A percentile compares a stretch with the other conserved stretches of the same genome.
Conservation (phyloP, 2,888 invertebrate genomes). For the Drosophila paracracens region DNA sequence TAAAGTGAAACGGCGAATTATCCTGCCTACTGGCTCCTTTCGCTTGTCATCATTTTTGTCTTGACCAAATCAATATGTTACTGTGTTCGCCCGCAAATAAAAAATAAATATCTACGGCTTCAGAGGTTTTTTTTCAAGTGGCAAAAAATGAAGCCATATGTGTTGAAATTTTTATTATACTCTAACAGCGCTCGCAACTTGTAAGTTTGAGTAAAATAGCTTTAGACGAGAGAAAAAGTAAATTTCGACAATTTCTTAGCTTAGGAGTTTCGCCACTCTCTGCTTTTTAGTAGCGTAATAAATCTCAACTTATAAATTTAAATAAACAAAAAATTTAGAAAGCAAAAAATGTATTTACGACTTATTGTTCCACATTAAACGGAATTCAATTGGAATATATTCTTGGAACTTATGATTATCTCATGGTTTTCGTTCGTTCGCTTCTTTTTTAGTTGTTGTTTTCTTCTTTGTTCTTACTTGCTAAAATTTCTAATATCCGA, state of each 20-base stretch:
- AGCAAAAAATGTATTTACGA: neutral
- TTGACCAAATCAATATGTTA: slow-evolving; percentile 41
- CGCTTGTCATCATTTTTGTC: neutral
- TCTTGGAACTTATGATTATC: neutral
- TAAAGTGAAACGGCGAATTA: slow-evolving; percentile 24
- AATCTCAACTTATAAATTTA: neutral
- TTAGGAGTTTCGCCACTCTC: neutral
- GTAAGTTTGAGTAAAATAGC: neutral
- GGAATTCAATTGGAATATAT: neutral
- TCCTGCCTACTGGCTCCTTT: neutral
- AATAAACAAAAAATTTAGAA: neutral
- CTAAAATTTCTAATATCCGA: neutral
- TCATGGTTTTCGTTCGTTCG: accelerated
- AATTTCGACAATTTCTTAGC: neutral
- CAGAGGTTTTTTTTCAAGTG: neutral
- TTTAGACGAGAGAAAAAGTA: neutral
- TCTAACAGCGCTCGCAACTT: neutral
- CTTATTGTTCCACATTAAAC: neutral
- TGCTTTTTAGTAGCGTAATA: neutral
- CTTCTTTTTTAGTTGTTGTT: neutral
- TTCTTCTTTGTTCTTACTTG: neutral
- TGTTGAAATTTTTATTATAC: neutral
- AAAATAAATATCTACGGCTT: neutral
- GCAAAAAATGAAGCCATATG: neutral
- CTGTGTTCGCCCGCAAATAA: neutral